phyloP scores from a whole-genome alignment of 2,888 invertebrate genomes.

The Pasiphila rectangulata region DNA sequence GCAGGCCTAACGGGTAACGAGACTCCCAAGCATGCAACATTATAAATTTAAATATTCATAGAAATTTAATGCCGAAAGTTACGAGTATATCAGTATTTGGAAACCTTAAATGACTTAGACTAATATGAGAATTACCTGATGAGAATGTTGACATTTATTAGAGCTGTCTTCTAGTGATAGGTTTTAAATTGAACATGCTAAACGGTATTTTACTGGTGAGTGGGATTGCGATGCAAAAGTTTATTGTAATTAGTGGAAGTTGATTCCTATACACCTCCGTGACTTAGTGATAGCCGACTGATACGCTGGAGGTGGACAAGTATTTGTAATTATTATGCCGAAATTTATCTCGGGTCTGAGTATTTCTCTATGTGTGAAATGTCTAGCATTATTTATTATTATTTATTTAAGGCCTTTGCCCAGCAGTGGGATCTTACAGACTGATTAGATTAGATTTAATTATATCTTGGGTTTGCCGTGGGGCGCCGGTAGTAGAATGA shows the following conservation, averaged over 20 bases:
- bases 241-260: slow-evolving; percentile 16
- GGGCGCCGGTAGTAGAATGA: too few relatives aligned
- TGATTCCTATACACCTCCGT: too few relatives aligned
- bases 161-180: slow-evolving; percentile 26
- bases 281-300: too few relatives aligned
- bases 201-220: slow-evolving; percentile 26
- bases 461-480: too few relatives aligned
- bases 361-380: too few relatives aligned
- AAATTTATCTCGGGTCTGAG: too few relatives aligned
- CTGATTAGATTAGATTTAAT: too few relatives aligned
- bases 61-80: slow-evolving; percentile 48
- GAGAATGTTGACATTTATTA: slow-evolving; percentile 35
- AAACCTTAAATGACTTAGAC: slow-evolving; percentile 36
- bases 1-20: slow-evolving; percentile 55
- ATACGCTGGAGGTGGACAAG: too few relatives aligned
- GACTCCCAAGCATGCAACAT: slow-evolving; percentile 51
- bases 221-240: slow-evolving; percentile 25
- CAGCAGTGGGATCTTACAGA: too few relatives aligned
- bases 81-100: slow-evolving; percentile 42
- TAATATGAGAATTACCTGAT: slow-evolving; percentile 29
- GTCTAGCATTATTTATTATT: too few relatives aligned
- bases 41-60: slow-evolving; percentile 59
- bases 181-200: slow-evolving; percentile 30
- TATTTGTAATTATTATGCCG: too few relatives aligned
- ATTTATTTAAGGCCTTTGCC: too few relatives aligned